phyloP scores from a whole-genome alignment of 2,888 invertebrate species.

The Aphodius sticticus region DNA sequence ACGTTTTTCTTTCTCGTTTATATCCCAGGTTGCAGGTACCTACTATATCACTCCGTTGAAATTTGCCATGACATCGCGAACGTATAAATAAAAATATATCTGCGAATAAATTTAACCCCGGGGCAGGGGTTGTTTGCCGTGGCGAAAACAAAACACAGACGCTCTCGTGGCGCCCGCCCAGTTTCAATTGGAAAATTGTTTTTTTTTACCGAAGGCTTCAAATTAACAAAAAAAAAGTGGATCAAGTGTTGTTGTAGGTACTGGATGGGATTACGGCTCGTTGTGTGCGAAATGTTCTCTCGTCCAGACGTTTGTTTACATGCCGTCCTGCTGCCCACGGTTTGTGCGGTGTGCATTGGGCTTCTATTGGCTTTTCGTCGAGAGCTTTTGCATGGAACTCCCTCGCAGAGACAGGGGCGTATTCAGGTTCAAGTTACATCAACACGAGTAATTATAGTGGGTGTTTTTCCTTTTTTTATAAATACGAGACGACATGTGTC shows the following conservation, averaged over 20 bases:
- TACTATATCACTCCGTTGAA: background rate
- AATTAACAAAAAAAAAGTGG: background rate
- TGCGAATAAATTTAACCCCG: constrained; percentile 13
- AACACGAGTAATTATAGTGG: too few species aligned
- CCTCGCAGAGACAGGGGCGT: background rate
- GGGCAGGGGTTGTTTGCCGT: background rate
- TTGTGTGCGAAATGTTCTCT: background rate
- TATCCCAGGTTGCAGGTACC: too few species aligned
- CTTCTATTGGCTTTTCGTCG: constrained; percentile 57
- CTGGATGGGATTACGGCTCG: background rate
- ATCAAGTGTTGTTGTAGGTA: background rate
- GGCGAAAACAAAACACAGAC: background rate
- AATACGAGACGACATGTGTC: too few species aligned
- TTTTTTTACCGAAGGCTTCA: constrained; percentile 12
- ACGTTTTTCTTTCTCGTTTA: too few species aligned
- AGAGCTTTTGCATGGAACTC: constrained; percentile 46
- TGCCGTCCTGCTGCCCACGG: background rate
- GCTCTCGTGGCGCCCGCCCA: background rate
- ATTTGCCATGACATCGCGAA: background rate
- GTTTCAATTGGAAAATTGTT: constrained; percentile 6
- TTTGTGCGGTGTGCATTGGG: constrained; percentile 51
- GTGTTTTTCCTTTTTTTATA: too few species aligned
- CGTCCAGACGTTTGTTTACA: background rate
- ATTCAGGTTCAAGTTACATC: background rate
- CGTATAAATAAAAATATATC: background rate